Percentiles rank a stretch among this genome's conserved stretches.
Conservation (phyloP, 2,797 vertebrate species). For the Lerista edwardsae region DNA sequence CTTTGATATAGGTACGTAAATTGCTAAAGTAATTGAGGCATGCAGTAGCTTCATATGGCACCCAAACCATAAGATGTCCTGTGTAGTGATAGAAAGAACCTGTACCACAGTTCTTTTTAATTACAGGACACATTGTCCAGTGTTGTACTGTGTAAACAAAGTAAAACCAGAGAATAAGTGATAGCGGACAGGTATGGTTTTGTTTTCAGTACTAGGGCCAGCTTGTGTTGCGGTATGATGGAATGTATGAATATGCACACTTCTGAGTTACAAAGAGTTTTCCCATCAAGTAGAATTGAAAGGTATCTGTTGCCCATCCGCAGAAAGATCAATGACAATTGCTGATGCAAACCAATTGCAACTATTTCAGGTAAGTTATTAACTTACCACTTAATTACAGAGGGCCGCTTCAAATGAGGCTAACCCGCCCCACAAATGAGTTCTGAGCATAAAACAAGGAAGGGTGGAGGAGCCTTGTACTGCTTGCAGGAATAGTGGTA, state of each 20-base stretch:
- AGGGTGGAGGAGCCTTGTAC: no score
- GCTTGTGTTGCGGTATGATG: not conserved
- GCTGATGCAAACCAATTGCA: not conserved
- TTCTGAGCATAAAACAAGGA: no score
- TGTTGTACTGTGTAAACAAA: not conserved
- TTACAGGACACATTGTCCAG: not conserved
- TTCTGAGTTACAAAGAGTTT: not conserved
- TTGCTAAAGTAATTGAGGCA: not conserved
- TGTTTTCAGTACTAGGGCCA: not conserved
- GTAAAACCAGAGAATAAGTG: not conserved
- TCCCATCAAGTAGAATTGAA: not conserved
- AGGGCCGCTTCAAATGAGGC: no score
- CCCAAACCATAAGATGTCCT: not conserved
- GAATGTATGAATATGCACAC: not conserved
- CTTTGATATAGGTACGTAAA: not conserved
- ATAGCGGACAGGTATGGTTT: not conserved
- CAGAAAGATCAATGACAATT: not conserved
- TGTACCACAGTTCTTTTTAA: not conserved
- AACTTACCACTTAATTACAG: no score
- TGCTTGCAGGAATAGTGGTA: no score
- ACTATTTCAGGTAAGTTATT: not conserved
- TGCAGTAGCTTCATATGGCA: no score
- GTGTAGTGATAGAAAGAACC: no score
- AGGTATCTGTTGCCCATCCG: not conserved
- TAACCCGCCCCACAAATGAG: no score